Evolutionary conservation across 2,113 vertebrate species (phyloP).

Genomic region (Crotalus tigris): DNA sequence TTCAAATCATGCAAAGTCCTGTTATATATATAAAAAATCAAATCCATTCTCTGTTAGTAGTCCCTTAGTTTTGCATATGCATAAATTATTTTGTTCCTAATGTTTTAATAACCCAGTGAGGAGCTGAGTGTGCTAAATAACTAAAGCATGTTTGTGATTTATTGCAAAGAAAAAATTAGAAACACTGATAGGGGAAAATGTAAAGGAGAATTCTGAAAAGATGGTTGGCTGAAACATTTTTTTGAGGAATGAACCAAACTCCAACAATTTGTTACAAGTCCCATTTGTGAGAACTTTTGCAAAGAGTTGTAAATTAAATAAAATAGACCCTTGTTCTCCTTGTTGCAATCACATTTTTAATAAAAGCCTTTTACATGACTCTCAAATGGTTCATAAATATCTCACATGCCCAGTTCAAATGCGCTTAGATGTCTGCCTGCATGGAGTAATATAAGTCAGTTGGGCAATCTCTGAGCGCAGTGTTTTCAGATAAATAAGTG

Average conservation of each 20-base stretch:
- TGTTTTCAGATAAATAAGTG: background rate
- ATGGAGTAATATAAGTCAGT: background rate
- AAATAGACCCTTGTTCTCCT: background rate
- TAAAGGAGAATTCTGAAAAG: background rate
- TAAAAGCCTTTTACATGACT: background rate
- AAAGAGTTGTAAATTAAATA: background rate
- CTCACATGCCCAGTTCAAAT: background rate
- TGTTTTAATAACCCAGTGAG: background rate
- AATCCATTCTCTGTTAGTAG: background rate
- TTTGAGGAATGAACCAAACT: background rate
- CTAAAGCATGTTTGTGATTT: background rate
- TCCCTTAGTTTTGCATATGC: background rate
- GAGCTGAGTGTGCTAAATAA: background rate
- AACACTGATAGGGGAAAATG: background rate
- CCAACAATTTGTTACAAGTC: background rate
- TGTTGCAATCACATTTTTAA: background rate
- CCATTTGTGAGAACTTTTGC: background rate
- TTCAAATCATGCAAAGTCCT: background rate
- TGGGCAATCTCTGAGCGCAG: background rate
- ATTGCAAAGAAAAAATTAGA: background rate
- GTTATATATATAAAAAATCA: background rate
- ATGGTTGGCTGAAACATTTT: background rate
- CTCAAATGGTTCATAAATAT: background rate
- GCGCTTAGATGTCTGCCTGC: background rate
- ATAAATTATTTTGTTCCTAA: background rate